A percentile compares a stretch with the other conserved stretches of the same genome.
These are phyloP conservation scores for Pachydiplax longipennis DNA, from an alignment of 2,888 invertebrate species.

Conservation along the genomic window DNA sequence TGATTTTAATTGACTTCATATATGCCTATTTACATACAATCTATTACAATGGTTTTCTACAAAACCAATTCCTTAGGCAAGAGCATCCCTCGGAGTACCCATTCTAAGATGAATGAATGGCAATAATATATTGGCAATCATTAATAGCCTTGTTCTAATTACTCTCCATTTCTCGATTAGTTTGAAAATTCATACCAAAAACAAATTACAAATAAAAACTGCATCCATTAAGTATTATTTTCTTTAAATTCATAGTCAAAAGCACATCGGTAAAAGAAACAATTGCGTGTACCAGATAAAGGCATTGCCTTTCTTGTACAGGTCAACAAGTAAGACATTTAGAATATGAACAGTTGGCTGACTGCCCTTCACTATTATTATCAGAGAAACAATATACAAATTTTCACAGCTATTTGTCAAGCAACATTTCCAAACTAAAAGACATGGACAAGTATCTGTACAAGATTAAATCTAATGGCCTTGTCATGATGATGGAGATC, in stretches of 20 bases:
- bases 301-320: slow-evolving; percentile 7
- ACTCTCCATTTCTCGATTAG: neutral
- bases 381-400: neutral
- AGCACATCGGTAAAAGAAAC: neutral
- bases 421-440: slow-evolving; percentile 13
- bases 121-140: slow-evolving; percentile 27
- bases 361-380: neutral
- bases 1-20: slow-evolving; percentile 44
- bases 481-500: slow-evolving; percentile 7
- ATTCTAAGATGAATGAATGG: slow-evolving; percentile 35
- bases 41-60: slow-evolving; percentile 34
- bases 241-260: neutral
- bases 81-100: slow-evolving; percentile 20
- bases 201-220: neutral
- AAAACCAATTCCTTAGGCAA: slow-evolving; percentile 34
- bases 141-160: slow-evolving; percentile 2
- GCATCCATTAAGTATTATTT: neutral
- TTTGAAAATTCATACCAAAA: neutral
- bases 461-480: slow-evolving; percentile 28
- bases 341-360: neutral
- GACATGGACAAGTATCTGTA: slow-evolving; percentile 33
- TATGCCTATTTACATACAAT: slow-evolving; percentile 36
- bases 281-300: neutral
- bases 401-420: neutral
- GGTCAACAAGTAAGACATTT: slow-evolving; percentile 6